Percentiles rank a stretch among this genome's conserved stretches.
phyloP scores from a whole-genome alignment of 2,797 vertebrate genomes.

The Tokudaia tokunoshimensis region DNA sequence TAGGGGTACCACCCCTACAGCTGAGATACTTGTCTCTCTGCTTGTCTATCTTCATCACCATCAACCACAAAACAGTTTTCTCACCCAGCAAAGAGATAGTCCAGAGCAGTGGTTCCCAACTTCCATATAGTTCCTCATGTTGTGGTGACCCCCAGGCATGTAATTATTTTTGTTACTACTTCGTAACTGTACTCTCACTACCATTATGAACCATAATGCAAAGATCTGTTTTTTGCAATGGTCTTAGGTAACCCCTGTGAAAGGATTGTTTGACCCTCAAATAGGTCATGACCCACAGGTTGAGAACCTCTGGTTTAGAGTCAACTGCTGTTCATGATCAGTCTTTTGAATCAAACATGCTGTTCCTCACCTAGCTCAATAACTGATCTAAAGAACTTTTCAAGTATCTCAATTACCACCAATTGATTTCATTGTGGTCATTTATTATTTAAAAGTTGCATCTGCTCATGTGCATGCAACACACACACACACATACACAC shows the following conservation, averaged over 20 bases:
- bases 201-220: not conserved
- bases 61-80: not conserved
- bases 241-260: not conserved
- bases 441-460: conserved; percentile 3
- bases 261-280: not conserved
- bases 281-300: too few species aligned
- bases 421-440: not conserved
- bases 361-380: not conserved
- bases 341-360: not conserved
- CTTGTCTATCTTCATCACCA: not conserved
- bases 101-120: not conserved
- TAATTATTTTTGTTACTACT: not conserved
- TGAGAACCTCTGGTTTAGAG: not conserved
- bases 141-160: not conserved
- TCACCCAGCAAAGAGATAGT: not conserved
- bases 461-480: too few species aligned
- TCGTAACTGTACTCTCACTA: not conserved
- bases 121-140: too few species aligned
- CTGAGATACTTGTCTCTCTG: not conserved
- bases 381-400: not conserved
- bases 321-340: not conserved
- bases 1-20: not conserved
- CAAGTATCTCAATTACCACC: not conserved
- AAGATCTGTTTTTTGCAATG: not conserved
- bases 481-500: not conserved